phyloP scores from a whole-genome alignment of 2,797 vertebrate species.

The Schizopygopsis pylzovi region DNA sequence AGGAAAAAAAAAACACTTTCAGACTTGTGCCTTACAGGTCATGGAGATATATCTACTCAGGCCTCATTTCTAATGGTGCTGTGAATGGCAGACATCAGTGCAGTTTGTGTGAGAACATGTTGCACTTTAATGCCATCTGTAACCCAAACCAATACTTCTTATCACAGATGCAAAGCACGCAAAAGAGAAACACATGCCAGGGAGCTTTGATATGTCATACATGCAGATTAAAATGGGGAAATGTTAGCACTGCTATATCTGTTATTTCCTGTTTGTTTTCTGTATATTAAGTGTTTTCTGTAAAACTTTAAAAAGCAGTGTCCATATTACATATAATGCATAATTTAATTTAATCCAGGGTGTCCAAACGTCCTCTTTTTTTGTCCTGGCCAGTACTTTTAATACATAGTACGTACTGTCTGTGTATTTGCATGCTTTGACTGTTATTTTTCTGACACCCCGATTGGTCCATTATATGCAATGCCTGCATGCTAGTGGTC shows the following conservation, averaged over 20 bases:
- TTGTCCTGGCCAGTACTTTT: no score
- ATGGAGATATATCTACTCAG: slow-evolving; percentile 9
- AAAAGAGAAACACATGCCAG: slow-evolving; percentile 30
- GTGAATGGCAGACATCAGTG: slow-evolving; percentile 24
- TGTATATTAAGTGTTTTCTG: neutral
- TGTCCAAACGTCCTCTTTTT: no score
- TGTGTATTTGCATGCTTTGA: no score
- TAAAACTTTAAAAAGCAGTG: neutral
- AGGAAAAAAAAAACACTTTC: neutral
- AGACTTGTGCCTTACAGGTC: slow-evolving; percentile 27
- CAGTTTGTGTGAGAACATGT: neutral
- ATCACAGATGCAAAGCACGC: slow-evolving; percentile 16
- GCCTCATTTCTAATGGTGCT: neutral
- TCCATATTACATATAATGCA: neutral
- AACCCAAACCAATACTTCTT: slow-evolving; percentile 22
- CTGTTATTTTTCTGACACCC: no score
- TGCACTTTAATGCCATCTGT: slow-evolving; percentile 21
- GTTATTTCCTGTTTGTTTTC: neutral
- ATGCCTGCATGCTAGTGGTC: no score
- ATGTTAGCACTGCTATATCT: neutral
- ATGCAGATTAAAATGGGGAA: slow-evolving; percentile 2
- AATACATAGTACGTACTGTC: no score
- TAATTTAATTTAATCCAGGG: neutral
- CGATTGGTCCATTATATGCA: no score
- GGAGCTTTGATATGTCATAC: neutral